A percentile compares a stretch with the other conserved stretches of the same genome.
These are phyloP conservation scores for Apomyelois bistriatella DNA, from an alignment of 2,888 invertebrate genomes.

Conservation along the genomic window DNA sequence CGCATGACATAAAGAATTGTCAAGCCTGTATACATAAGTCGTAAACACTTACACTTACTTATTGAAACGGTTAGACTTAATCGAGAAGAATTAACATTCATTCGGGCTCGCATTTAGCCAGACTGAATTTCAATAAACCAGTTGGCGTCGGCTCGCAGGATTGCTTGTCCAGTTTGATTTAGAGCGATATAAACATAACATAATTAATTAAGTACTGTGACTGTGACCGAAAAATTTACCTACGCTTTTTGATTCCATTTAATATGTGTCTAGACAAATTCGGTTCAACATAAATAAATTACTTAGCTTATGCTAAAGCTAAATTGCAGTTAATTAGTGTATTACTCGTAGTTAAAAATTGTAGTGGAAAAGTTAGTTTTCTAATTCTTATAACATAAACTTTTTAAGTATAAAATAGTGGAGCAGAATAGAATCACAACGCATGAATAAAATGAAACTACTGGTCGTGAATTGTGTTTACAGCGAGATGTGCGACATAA, in stretches of 20 bases:
- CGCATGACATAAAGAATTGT: not conserved
- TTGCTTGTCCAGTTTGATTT: constrained; percentile 39
- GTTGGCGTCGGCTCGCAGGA: constrained; percentile 33
- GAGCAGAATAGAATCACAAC: too few species aligned
- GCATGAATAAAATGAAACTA: too few species aligned
- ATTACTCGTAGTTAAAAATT: too few species aligned
- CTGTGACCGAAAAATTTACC: constrained; percentile 29
- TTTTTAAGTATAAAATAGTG: too few species aligned
- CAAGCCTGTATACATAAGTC: constrained; percentile 25
- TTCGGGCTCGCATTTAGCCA: constrained; percentile 36
- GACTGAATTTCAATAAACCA: constrained; percentile 57
- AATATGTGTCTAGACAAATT: not conserved
- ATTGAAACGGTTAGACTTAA: constrained; percentile 31
- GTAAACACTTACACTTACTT: constrained; percentile 33
- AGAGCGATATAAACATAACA: constrained; percentile 39
- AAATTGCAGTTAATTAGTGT: too few species aligned
- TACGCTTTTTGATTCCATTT: not conserved
- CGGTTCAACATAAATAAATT: too few species aligned
- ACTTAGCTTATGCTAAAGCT: too few species aligned
- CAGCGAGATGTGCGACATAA: not conserved
- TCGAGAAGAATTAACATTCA: constrained; percentile 51
- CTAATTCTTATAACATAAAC: too few species aligned
- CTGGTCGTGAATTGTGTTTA: constrained; percentile 2
- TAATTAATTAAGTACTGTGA: constrained; percentile 43
- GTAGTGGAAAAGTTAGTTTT: too few species aligned